A percentile compares a stretch with the other conserved stretches of the same genome.
phyloP scores from a whole-genome alignment of 2,797 vertebrate genomes.

The Periophthalmus magnuspinnatus region DNA sequence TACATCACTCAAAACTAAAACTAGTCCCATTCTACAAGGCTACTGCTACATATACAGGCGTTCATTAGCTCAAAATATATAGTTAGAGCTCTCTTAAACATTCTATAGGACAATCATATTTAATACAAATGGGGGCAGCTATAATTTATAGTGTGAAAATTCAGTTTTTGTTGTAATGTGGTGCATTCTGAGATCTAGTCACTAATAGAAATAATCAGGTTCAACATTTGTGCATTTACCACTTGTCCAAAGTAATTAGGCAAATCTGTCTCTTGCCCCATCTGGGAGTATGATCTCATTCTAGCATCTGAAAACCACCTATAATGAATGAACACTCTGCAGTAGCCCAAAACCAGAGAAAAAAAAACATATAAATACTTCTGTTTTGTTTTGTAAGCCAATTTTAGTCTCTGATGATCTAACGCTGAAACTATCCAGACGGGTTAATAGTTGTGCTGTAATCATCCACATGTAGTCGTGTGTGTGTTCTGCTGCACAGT shows the following conservation, averaged over 20 bases:
- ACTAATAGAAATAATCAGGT: no score
- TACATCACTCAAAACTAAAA: no score
- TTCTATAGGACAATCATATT: no score
- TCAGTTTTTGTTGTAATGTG: no score
- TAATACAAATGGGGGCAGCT: no score
- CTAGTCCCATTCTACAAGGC: not conserved
- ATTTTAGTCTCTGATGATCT: not conserved
- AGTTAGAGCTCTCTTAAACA: not conserved
- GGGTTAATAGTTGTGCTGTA: constrained; percentile 3
- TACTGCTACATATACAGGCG: not conserved
- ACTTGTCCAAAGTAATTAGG: no score
- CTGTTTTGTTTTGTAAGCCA: not conserved
- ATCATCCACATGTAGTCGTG: not conserved
- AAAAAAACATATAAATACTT: not conserved
- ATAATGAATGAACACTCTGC: not conserved
- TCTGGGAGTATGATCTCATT: no score
- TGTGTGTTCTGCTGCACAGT: not conserved
- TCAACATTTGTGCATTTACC: no score
- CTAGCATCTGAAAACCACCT: no score
- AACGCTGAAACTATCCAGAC: constrained; percentile 3
- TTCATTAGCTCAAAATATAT: not conserved
- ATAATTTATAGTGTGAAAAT: no score
- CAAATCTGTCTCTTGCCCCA: no score
- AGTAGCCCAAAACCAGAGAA: not conserved
- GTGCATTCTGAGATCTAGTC: no score